Evolutionary conservation across 2,797 vertebrate genomes (phyloP).

Genomic region (Chelidonichthys spinosus): DNA sequence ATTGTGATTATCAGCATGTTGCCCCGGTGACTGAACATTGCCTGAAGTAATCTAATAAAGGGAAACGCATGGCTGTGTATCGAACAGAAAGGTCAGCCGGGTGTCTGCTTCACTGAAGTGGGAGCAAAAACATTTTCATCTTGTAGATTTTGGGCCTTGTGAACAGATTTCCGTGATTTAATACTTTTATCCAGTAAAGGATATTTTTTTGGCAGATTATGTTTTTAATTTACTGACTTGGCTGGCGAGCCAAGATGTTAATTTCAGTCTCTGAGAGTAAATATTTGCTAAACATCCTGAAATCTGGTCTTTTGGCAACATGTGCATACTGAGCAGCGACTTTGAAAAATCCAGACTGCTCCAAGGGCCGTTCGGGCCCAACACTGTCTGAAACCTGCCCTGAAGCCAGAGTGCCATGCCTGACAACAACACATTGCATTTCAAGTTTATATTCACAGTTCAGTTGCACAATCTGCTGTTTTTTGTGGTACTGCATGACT

Average conservation of each 20-base stretch:
- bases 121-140: neutral
- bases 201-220: constrained; percentile 12
- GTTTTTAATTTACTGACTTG: constrained; percentile 31
- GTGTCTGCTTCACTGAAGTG: neutral
- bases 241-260: constrained; percentile 9
- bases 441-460: neutral
- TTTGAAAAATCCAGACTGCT: constrained; percentile 13
- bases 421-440: neutral
- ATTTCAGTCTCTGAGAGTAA: constrained; percentile 11
- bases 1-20: neutral
- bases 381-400: constrained; percentile 14
- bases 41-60: constrained; percentile 3
- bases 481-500: neutral
- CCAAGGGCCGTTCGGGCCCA: constrained; percentile 5
- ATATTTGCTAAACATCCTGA: constrained; percentile 27
- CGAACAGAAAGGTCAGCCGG: neutral
- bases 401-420: neutral
- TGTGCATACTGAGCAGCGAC: neutral
- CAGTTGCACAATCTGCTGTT: neutral
- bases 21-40: neutral
- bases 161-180: neutral
- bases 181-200: constrained; percentile 1
- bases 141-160: neutral
- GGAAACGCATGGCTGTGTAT: neutral
- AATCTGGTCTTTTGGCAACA: constrained; percentile 34